Base-by-base conservation (phyloP, 2,888 invertebrate species). In the Melitaea athalia region DNA sequence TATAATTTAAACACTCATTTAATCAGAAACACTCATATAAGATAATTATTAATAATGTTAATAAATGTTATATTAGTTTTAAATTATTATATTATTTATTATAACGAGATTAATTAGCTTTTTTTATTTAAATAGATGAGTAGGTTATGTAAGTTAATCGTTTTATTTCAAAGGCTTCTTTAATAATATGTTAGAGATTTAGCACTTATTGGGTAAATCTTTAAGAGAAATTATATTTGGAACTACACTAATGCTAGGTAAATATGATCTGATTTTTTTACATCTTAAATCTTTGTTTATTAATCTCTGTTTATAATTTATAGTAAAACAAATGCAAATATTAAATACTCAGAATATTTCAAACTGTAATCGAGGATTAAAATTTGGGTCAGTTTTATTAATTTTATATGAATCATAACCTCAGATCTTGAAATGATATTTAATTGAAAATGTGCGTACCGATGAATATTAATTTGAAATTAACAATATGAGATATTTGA, bases 331-430 rank as follows among this genome's bases (percentile, higher is more conserved):
- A 8, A 38, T 31, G 33, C 7, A 53, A 33, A 55, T n/a, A 12
- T n/a, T 11, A 38, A 38, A 38, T 45, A 45, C 11, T 11, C 8
- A 45, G 7, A 45, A 45, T 45, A 45, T 45, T 45, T 45, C 45
- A 45, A 14, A 10, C 4, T 45, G 45, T 45, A 45, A 45, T 14
- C 12, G 12, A 45, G 11, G 1, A 53, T 24, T 31, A 3, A 53
- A 53, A 11, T 24, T 31, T 38, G 31, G 10, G 24, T 53, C 17
- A 24, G 31, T 31, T 5, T 24, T 4, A 12, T 31, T 6, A 53
- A 53, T 53, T 11, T 53, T 53, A 53, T 53, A 53, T 53, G 53
- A 53, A 53, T 53, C 53, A 11, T 24, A 31, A 53, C 53, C 53
- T 31, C 53, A 31, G 5, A 12, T 11, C 24, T 53, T 12, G 24